These are phyloP conservation scores for Brotula barbata DNA, from an alignment of 2,797 vertebrate genomes.

Conservation along the genomic window DNA sequence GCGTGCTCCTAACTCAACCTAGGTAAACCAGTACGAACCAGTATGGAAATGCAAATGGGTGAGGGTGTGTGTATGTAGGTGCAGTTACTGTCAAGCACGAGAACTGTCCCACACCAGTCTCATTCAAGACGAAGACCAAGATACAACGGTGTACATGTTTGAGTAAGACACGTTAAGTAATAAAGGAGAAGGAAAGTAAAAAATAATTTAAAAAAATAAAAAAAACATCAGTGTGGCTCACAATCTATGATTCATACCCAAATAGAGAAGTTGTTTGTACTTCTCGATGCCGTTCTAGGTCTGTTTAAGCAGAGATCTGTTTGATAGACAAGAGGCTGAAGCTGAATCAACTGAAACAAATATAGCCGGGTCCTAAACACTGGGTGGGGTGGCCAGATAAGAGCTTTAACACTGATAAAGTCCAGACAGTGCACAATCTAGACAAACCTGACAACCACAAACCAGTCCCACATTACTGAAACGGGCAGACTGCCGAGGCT, in stretches of 20 bases:
- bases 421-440: constrained; percentile 23
- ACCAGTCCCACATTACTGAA: constrained; percentile 25
- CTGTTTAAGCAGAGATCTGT: background rate
- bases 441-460: constrained; percentile 36
- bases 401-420: constrained; percentile 30
- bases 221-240: too few relatives aligned
- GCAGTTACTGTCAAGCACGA: constrained; percentile 26
- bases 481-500: background rate
- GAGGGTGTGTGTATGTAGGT: constrained; percentile 4
- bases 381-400: constrained; percentile 35
- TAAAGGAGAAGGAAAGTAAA: background rate
- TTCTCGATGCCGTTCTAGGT: too few relatives aligned
- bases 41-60: too few relatives aligned
- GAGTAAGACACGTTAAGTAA: too few relatives aligned
- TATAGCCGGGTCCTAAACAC: background rate
- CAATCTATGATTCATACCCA: too few relatives aligned
- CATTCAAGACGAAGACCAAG: background rate
- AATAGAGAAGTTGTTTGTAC: too few relatives aligned
- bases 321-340: constrained; percentile 12
- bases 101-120: too few relatives aligned
- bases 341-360: background rate
- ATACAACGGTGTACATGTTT: too few relatives aligned
- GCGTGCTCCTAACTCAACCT: too few relatives aligned
- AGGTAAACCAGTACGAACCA: too few relatives aligned
- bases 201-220: constrained; percentile 5